Conservation (phyloP, 2,888 invertebrate genomes). For the Cosmia trapezina region DNA sequence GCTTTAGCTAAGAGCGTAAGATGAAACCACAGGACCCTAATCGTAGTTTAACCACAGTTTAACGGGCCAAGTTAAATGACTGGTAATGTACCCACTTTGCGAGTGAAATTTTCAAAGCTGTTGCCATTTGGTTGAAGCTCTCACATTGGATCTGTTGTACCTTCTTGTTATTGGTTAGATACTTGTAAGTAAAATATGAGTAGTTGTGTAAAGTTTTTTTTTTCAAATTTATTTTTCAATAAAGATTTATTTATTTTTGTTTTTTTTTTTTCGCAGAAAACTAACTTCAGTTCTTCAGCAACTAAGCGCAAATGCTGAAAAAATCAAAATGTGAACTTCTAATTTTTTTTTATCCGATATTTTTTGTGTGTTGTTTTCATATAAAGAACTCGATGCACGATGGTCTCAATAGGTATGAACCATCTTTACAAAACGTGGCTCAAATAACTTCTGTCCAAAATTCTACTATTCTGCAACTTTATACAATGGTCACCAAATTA, state of each 20-base stretch:
- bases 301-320: neutral
- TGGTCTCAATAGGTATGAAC: too few relatives aligned
- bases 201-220: neutral
- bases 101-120: slow-evolving; percentile 70
- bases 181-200: neutral
- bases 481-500: too few relatives aligned
- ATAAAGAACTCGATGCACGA: neutral
- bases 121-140: slow-evolving; percentile 2
- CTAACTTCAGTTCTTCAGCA: neutral
- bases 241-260: too few relatives aligned
- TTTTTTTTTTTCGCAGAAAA: too few relatives aligned
- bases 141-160: slow-evolving; percentile 1
- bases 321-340: neutral
- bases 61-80: slow-evolving; percentile 82
- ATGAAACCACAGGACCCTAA: slow-evolving; percentile 71
- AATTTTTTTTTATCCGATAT: neutral
- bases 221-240: too few relatives aligned
- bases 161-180: neutral
- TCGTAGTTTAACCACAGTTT: slow-evolving; percentile 78
- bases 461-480: too few relatives aligned
- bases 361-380: neutral
- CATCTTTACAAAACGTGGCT: neutral
- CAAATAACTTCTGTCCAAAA: neutral
- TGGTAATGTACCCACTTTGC: slow-evolving; percentile 82
- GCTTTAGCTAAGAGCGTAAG: slow-evolving; percentile 58